Conservation (phyloP, 92 coral and sea anemone species). For the Phenganax marumi region DNA sequence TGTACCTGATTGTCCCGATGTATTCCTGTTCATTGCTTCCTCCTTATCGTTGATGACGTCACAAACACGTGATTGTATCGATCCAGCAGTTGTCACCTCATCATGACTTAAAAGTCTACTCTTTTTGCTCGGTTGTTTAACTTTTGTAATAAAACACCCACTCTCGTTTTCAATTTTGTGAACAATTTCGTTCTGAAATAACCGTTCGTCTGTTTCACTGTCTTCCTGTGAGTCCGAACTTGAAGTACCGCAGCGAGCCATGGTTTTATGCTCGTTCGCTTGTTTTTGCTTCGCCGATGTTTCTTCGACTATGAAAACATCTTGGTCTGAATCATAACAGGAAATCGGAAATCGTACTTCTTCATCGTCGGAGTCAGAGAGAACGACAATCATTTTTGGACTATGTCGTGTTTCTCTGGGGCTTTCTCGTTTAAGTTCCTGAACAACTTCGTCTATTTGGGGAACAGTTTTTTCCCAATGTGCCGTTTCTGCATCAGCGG, state of each 20-base stretch:
- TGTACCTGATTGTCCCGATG: not conserved
- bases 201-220: not conserved
- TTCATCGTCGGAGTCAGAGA: slow-evolving; percentile 43
- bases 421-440: not conserved
- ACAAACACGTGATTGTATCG: not conserved
- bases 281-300: not conserved
- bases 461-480: no score
- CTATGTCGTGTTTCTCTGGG: not conserved
- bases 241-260: no score
- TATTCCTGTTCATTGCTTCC: not conserved
- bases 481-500: no score
- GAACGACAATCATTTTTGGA: not conserved
- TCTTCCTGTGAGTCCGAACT: not conserved
- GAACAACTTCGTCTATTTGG: not conserved
- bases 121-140: not conserved
- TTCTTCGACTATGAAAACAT: slow-evolving; percentile 14
- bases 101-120: not conserved
- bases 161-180: not conserved
- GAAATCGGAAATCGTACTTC: not conserved
- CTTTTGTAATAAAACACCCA: not conserved
- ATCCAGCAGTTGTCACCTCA: not conserved
- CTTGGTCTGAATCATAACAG: not conserved
- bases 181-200: no score
- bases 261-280: no score
- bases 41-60: not conserved